Conservation (phyloP, 2,113 vertebrate species). For the Antennarius striatus region DNA sequence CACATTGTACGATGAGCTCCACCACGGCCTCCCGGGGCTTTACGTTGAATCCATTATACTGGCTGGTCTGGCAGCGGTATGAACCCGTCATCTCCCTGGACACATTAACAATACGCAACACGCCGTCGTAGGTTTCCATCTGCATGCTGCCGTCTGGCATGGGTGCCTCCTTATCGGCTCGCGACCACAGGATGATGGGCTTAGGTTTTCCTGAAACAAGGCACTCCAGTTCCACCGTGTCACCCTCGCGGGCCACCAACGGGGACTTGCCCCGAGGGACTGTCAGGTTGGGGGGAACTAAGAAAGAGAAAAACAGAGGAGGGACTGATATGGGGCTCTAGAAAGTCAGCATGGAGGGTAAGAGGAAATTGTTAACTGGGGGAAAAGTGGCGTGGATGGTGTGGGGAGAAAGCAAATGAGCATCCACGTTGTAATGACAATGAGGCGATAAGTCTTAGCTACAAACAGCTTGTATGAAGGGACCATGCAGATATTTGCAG, state of each 20-base stretch:
- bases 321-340: conserved; percentile 84
- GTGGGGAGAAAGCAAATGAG: conserved; percentile 48
- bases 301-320: conserved; percentile 84
- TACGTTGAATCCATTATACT: conserved; percentile 97
- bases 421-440: conserved; percentile 55
- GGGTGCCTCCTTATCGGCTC: conserved; percentile 90
- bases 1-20: conserved; percentile 97
- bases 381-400: conserved; percentile 23
- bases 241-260: conserved; percentile 93
- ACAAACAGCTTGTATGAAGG: conserved; percentile 47
- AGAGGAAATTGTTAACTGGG: conserved; percentile 50
- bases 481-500: conserved; percentile 56
- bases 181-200: conserved; percentile 97
- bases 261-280: conserved; percentile 96
- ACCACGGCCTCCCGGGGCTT: conserved; percentile 93
- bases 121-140: conserved; percentile 96
- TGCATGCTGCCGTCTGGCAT: conserved; percentile 96
- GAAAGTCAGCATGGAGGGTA: conserved; percentile 72
- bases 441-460: conserved; percentile 44
- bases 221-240: conserved; percentile 97
- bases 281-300: conserved; percentile 98
- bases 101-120: conserved; percentile 92
- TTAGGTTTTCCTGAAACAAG: conserved; percentile 99
- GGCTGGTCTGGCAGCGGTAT: conserved; percentile 97
- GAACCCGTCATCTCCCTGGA: conserved; percentile 95